Conservation (phyloP, 2,888 invertebrate species). For the Pyralis farinalis region DNA sequence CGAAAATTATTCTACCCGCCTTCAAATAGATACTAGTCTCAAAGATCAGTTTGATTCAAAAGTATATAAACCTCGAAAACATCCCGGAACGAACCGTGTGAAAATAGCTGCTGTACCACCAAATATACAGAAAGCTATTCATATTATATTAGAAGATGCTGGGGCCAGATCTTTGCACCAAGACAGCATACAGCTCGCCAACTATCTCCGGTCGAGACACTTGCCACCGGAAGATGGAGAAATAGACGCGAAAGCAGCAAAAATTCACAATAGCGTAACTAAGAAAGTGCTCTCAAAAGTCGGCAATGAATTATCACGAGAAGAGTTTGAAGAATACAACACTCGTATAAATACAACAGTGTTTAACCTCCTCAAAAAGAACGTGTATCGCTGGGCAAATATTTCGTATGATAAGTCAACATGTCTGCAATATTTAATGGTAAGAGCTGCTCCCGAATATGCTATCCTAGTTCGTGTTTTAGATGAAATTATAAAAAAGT, state of each 20-base stretch:
- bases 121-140: conserved; percentile 80
- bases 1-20: conserved; percentile 51
- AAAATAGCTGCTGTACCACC: conserved; percentile 80
- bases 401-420: conserved; percentile 85
- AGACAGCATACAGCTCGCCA: conserved; percentile 77
- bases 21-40: conserved; percentile 74
- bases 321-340: conserved; percentile 59
- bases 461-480: conserved; percentile 86
- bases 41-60: conserved; percentile 71
- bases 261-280: conserved; percentile 56
- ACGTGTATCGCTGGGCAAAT: conserved; percentile 87
- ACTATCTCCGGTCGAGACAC: conserved; percentile 83
- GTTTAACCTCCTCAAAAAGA: conserved; percentile 78
- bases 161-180: conserved; percentile 76
- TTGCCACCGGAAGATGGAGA: conserved; percentile 83
- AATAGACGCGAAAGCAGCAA: conserved; percentile 60
- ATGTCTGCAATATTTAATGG: conserved; percentile 85
- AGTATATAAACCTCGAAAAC: conserved; percentile 83
- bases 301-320: conserved; percentile 35
- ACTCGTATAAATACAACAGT: conserved; percentile 76
- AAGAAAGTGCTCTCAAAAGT: conserved; percentile 44
- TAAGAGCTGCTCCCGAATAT: conserved; percentile 88
- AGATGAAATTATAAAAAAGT: conserved; percentile 84
- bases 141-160: conserved; percentile 77
- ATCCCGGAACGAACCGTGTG: conserved; percentile 85